Conservation (phyloP, 64 coral and sea anemone species). For the Trachythela sp. region DNA sequence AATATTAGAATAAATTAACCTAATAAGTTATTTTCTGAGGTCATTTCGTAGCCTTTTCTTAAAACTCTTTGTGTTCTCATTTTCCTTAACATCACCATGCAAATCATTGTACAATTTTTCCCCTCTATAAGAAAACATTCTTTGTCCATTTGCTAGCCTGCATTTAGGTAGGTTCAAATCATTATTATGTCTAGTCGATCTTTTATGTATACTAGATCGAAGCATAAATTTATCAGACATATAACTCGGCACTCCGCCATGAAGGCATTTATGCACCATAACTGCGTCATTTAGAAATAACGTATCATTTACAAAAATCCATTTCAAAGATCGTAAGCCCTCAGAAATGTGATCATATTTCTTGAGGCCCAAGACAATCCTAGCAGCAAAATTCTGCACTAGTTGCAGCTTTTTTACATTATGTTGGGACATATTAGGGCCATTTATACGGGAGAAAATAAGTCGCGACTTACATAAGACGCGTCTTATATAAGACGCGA, state of each 20-base stretch:
- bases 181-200: neutral
- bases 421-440: no score
- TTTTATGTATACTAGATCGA: neutral
- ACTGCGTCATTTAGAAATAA: conserved; percentile 9
- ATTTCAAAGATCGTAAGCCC: neutral
- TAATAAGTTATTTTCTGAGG: no score
- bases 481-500: no score
- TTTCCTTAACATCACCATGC: no score
- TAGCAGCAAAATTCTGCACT: no score
- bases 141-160: neutral
- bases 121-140: neutral
- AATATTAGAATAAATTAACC: no score
- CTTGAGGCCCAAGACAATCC: neutral
- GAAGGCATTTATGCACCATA: conserved; percentile 20
- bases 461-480: no score
- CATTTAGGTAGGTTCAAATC: neutral
- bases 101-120: neutral
- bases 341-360: conserved; percentile 34
- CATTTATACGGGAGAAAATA: neutral
- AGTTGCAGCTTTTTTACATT: no score
- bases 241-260: neutral
- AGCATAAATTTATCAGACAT: neutral
- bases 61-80: no score
- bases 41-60: no score
- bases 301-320: conserved; percentile 2